These are phyloP conservation scores for Sebastes diploproa DNA, from an alignment of 2,797 vertebrate species.

Conservation along the genomic window DNA sequence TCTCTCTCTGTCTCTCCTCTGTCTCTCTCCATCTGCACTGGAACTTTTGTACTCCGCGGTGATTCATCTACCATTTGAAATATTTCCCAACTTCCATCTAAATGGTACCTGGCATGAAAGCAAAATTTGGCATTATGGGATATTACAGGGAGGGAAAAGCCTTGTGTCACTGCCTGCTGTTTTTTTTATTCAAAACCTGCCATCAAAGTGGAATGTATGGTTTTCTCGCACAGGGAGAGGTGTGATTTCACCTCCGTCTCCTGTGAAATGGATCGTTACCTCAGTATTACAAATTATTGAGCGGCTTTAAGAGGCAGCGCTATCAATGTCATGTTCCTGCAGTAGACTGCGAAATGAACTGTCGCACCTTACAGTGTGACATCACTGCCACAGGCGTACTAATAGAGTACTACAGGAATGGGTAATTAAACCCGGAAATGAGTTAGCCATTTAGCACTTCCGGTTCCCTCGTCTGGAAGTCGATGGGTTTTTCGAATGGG, in stretches of 20 bases:
- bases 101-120: slow-evolving; percentile 36
- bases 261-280: slow-evolving; percentile 28
- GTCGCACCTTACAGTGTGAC: background rate
- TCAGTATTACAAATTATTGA: background rate
- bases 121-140: slow-evolving; percentile 3
- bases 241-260: slow-evolving; percentile 18
- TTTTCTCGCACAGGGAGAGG: background rate
- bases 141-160: background rate
- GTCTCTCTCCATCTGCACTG: slow-evolving; percentile 21
- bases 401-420: too few species aligned
- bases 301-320: background rate
- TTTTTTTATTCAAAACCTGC: slow-evolving; percentile 26
- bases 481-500: too few species aligned
- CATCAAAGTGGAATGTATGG: slow-evolving; percentile 12
- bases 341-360: background rate
- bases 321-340: background rate
- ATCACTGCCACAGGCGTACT: background rate
- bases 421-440: too few species aligned
- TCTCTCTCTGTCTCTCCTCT: slow-evolving; percentile 20
- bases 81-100: slow-evolving; percentile 17
- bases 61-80: slow-evolving; percentile 40
- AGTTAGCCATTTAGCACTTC: too few species aligned
- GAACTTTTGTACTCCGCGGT: slow-evolving; percentile 5
- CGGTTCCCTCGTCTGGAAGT: too few species aligned
- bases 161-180: slow-evolving; percentile 3